These are phyloP conservation scores for Falco punctatus DNA, from an alignment of 2,113 vertebrate genomes.

Conservation along the genomic window DNA sequence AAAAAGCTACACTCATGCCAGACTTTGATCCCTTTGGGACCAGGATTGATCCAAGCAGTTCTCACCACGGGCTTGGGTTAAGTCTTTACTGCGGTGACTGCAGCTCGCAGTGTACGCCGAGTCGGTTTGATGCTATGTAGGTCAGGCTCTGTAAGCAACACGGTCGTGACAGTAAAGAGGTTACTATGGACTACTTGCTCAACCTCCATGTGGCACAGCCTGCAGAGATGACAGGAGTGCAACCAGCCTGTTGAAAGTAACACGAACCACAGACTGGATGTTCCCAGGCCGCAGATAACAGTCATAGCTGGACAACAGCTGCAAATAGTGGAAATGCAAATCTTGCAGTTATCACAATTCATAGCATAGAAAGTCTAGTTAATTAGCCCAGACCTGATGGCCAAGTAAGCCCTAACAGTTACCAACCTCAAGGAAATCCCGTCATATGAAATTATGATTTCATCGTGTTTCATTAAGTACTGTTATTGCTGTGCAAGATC, in stretches of 20 bases:
- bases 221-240: neutral
- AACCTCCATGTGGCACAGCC: neutral
- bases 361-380: neutral
- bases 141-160: neutral
- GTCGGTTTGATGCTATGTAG: neutral
- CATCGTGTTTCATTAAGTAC: slow-evolving; percentile 1
- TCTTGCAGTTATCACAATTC: neutral
- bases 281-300: neutral
- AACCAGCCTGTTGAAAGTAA: neutral
- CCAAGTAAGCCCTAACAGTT: neutral
- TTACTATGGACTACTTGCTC: neutral
- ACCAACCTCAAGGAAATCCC: neutral
- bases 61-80: neutral
- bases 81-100: neutral
- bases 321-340: neutral
- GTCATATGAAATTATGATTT: slow-evolving; percentile 16
- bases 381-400: neutral
- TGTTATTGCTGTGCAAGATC: slow-evolving; percentile 2
- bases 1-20: neutral
- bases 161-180: neutral
- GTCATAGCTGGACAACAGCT: neutral
- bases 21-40: neutral
- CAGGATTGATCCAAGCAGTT: neutral
- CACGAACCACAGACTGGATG: neutral
- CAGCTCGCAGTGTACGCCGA: neutral